Conservation (phyloP, 2,113 vertebrate species). For the Panurus biarmicus region DNA sequence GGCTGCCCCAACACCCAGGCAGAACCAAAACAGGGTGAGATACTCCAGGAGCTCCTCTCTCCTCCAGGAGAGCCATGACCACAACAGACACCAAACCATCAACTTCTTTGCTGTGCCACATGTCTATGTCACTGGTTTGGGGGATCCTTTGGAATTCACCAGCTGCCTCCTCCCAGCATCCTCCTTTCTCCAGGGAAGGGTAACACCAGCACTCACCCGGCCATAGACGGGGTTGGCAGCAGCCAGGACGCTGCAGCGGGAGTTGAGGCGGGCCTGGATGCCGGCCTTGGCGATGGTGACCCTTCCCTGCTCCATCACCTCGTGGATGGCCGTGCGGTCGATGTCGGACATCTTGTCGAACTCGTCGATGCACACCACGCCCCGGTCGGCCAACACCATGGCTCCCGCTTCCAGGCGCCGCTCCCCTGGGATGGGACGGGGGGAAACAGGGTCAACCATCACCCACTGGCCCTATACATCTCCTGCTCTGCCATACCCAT, state of each 20-base stretch:
- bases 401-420: conserved; percentile 91
- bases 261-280: conserved; percentile 94
- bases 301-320: conserved; percentile 97
- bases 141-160: background rate
- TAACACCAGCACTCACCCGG: conserved; percentile 70
- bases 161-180: background rate
- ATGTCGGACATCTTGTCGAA: conserved; percentile 99
- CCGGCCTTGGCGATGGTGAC: conserved; percentile 97
- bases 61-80: accelerated
- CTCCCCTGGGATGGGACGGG: conserved; percentile 71
- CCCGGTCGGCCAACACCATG: conserved; percentile 94
- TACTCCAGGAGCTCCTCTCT: background rate
- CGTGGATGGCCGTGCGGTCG: conserved; percentile 96
- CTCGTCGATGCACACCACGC: conserved; percentile 96
- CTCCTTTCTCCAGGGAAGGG: no score
- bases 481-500: no score
- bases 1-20: background rate
- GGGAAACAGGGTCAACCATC: background rate
- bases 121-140: background rate
- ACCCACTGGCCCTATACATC: accelerated
- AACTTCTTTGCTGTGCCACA: accelerated
- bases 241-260: conserved; percentile 93
- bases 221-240: conserved; percentile 96
- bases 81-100: background rate
- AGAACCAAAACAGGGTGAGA: background rate